A percentile compares a stretch with the other conserved stretches of the same genome.
These are phyloP conservation scores for Silurus glanis DNA, from an alignment of 2,113 vertebrate genomes.

Conservation along the genomic window DNA sequence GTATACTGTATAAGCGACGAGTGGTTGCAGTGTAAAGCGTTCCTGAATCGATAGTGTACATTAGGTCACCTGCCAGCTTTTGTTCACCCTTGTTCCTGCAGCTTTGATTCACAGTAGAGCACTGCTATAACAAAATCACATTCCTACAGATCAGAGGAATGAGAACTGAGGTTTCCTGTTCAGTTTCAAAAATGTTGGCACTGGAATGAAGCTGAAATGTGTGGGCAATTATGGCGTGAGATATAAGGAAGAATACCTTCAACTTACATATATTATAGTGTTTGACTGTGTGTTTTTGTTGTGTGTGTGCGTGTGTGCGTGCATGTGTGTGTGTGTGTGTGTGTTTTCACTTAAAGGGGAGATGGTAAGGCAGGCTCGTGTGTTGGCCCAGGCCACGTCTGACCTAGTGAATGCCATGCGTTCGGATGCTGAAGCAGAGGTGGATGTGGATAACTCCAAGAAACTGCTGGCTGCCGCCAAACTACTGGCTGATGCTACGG, in stretches of 20 bases:
- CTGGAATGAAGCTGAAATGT: slow-evolving; percentile 9
- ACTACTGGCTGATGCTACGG: slow-evolving; percentile 94
- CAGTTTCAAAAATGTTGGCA: not conserved
- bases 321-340: not conserved
- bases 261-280: not conserved
- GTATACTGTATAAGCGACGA: slow-evolving; percentile 17
- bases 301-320: not conserved
- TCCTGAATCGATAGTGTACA: slow-evolving; percentile 42
- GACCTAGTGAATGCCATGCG: slow-evolving; percentile 97
- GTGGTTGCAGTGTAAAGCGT: slow-evolving; percentile 39
- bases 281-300: not conserved
- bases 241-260: not conserved
- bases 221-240: not conserved
- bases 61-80: slow-evolving; percentile 36
- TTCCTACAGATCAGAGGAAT: slow-evolving; percentile 37
- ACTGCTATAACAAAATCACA: slow-evolving; percentile 1
- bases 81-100: slow-evolving; percentile 29
- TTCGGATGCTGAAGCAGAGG: slow-evolving; percentile 93
- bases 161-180: slow-evolving; percentile 3
- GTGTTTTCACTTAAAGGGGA: slow-evolving; percentile 75
- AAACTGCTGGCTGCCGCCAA: slow-evolving; percentile 96
- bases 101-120: slow-evolving; percentile 34
- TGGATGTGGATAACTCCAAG: slow-evolving; percentile 97
- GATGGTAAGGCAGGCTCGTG: slow-evolving; percentile 97
- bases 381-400: slow-evolving; percentile 95